Percentiles rank a stretch among this genome's conserved stretches.
phyloP scores from a whole-genome alignment of 2,888 invertebrate species.

The Cheilosia soror region DNA sequence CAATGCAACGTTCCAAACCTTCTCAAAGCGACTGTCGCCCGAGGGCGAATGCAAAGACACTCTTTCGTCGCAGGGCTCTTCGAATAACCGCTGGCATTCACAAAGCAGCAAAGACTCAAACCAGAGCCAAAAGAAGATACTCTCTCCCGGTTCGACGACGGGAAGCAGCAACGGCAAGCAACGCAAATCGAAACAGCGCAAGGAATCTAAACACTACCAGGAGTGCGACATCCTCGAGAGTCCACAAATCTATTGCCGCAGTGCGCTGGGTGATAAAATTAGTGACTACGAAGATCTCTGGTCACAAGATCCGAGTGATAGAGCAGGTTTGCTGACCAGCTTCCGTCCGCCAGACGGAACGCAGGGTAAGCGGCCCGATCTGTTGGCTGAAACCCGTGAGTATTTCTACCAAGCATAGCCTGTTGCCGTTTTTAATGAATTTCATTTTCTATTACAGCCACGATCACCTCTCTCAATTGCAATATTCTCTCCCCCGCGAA shows the following conservation, averaged over 20 bases:
- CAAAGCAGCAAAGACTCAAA: slow-evolving; percentile 85
- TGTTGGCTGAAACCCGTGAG: slow-evolving; percentile 86
- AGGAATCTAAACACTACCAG: slow-evolving; percentile 89
- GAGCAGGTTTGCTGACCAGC: slow-evolving; percentile 85
- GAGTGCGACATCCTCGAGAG: slow-evolving; percentile 94
- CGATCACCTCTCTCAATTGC: slow-evolving; percentile 86
- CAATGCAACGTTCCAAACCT: slow-evolving; percentile 85
- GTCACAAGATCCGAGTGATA: slow-evolving; percentile 87
- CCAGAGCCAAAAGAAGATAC: slow-evolving; percentile 84
- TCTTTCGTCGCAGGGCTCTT: slow-evolving; percentile 87
- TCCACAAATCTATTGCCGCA: slow-evolving; percentile 92
- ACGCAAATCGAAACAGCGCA: slow-evolving; percentile 85
- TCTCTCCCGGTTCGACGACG: slow-evolving; percentile 82
- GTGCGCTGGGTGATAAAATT: slow-evolving; percentile 94
- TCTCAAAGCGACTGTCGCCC: slow-evolving; percentile 89
- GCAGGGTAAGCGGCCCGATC: slow-evolving; percentile 85
- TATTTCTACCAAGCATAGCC: slow-evolving; percentile 18
- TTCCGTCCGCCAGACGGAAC: slow-evolving; percentile 82
- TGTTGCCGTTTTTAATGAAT: background rate
- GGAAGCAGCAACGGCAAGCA: slow-evolving; percentile 83
- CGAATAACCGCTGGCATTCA: slow-evolving; percentile 81
- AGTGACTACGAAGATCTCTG: slow-evolving; percentile 98
- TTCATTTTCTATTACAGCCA: slow-evolving; percentile 81
- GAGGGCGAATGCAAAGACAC: slow-evolving; percentile 86
- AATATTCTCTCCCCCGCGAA: slow-evolving; percentile 84